phyloP scores from a whole-genome alignment of 2,888 invertebrate genomes.

The Megamerina dolium region DNA sequence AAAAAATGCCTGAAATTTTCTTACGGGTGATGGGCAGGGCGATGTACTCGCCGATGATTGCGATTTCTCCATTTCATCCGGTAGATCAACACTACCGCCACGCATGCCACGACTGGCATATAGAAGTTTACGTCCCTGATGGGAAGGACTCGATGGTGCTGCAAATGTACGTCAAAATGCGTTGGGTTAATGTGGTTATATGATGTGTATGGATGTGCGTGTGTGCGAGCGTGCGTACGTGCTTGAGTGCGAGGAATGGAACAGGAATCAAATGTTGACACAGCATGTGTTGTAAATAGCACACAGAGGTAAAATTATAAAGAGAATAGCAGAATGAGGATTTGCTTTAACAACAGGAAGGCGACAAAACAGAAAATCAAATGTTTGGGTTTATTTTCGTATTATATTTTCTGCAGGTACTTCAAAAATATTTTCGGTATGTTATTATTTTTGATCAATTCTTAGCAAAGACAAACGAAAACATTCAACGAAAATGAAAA shows the following conservation, averaged over 20 bases:
- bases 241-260: background rate
- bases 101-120: slow-evolving; percentile 71
- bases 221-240: background rate
- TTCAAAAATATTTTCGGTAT: too few relatives aligned
- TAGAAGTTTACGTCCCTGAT: slow-evolving; percentile 72
- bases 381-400: too few relatives aligned
- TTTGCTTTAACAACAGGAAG: too few relatives aligned
- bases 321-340: too few relatives aligned
- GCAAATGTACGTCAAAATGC: slow-evolving; percentile 28
- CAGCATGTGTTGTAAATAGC: too few relatives aligned
- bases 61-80: slow-evolving; percentile 85
- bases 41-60: slow-evolving; percentile 89
- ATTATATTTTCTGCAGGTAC: too few relatives aligned
- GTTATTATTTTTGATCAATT: too few relatives aligned
- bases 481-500: too few relatives aligned
- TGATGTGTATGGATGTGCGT: background rate
- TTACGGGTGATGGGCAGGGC: slow-evolving; percentile 83
- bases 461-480: too few relatives aligned
- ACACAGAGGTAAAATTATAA: too few relatives aligned
- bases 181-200: background rate
- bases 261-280: too few relatives aligned
- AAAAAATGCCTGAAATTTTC: slow-evolving; percentile 51
- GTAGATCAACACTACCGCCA: slow-evolving; percentile 91
- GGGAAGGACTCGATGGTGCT: slow-evolving; percentile 91
- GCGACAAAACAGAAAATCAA: too few relatives aligned